Percentiles rank a stretch among this genome's conserved stretches.
These are phyloP conservation scores for Brienomyrus brachyistius DNA, from an alignment of 2,113 vertebrate genomes.

Conservation along the genomic window DNA sequence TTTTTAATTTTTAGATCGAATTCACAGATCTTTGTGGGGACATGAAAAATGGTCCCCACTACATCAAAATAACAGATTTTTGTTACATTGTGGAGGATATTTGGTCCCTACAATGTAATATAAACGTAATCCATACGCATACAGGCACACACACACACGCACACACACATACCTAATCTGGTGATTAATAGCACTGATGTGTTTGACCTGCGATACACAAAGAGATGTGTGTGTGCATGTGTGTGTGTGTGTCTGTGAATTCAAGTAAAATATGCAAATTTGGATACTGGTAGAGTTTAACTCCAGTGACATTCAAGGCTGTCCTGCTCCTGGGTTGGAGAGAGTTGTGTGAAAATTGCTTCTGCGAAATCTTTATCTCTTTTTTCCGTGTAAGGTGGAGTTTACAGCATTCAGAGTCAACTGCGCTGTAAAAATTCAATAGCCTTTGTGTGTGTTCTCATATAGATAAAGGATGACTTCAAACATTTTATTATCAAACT, in stretches of 20 bases:
- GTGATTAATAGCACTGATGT: no score
- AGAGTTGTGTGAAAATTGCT: neutral
- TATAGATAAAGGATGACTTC: neutral
- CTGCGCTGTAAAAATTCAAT: neutral
- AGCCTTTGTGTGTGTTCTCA: neutral
- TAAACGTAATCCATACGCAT: no score
- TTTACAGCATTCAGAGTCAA: neutral
- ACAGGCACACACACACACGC: no score
- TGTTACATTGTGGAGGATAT: no score
- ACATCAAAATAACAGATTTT: no score
- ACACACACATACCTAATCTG: no score
- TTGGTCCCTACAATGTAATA: no score
- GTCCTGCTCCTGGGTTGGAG: neutral
- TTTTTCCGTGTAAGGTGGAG: neutral
- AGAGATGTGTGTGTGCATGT: no score
- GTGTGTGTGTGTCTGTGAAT: neutral
- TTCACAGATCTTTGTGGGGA: no score
- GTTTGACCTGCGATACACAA: no score
- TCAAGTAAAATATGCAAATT: neutral
- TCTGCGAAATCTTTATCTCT: constrained; percentile 7
- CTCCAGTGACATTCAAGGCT: neutral
- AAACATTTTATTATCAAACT: neutral
- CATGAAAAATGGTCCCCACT: no score
- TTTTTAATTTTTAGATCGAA: no score
- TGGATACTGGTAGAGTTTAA: neutral